These are phyloP conservation scores for Salvelinus sp. DNA, from an alignment of 2,113 vertebrate species.

Conservation along the genomic window DNA sequence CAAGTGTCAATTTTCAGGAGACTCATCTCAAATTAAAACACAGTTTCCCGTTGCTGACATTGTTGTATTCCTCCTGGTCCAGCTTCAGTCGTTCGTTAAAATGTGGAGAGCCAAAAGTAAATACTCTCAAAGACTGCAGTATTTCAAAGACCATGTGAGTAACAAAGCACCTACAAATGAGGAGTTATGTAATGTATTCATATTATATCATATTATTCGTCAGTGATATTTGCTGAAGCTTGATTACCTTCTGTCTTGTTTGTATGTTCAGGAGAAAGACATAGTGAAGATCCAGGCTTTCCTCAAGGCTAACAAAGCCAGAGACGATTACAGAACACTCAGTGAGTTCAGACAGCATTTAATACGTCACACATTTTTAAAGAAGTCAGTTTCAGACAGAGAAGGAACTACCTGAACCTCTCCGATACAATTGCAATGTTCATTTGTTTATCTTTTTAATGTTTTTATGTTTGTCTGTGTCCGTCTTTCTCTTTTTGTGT, in stretches of 20 bases:
- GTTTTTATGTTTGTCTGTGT: too few species aligned
- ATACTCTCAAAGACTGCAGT: slow-evolving; percentile 82
- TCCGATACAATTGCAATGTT: not conserved
- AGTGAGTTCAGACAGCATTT: slow-evolving; percentile 77
- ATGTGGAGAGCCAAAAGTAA: slow-evolving; percentile 82
- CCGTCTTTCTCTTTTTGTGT: not conserved
- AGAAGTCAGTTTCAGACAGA: not conserved
- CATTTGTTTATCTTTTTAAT: too few species aligned
- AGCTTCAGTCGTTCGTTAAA: slow-evolving; percentile 92
- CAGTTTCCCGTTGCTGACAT: not conserved
- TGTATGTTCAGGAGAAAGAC: slow-evolving; percentile 80
- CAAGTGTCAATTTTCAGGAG: not conserved
- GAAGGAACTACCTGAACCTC: not conserved
- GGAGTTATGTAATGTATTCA: too few species aligned
- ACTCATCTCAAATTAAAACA: not conserved
- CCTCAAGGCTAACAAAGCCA: slow-evolving; percentile 91
- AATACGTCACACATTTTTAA: not conserved
- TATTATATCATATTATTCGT: not conserved
- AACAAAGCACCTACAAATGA: not conserved
- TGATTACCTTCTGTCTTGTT: not conserved
- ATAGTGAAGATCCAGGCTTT: slow-evolving; percentile 96
- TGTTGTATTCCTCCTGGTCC: slow-evolving; percentile 44
- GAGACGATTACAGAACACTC: slow-evolving; percentile 91
- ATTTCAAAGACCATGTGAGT: slow-evolving; percentile 93
- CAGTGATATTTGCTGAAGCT: not conserved